These are phyloP conservation scores for Elaphurus davidianus DNA, from an alignment of 2,113 vertebrate genomes.

Conservation along the genomic window DNA sequence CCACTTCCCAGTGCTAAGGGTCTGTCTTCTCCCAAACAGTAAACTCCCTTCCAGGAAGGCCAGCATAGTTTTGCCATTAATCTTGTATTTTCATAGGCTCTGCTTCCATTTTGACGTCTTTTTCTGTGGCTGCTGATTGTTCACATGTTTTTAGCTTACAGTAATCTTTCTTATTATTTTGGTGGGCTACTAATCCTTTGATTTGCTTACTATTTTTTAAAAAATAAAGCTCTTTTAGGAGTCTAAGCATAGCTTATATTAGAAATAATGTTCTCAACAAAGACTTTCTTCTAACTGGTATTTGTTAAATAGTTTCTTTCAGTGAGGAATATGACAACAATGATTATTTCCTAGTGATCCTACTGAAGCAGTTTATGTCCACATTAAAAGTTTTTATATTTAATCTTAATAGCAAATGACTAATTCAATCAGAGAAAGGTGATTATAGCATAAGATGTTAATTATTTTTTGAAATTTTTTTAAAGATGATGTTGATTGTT, in stretches of 20 bases:
- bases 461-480: not conserved
- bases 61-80: not conserved
- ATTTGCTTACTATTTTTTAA: not conserved
- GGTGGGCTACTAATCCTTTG: not conserved
- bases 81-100: not conserved
- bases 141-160: not conserved
- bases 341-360: not conserved
- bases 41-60: not conserved
- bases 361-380: not conserved
- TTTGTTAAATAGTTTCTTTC: constrained; percentile 18
- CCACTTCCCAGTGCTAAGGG: not conserved
- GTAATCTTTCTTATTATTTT: not conserved
- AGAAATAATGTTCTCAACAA: constrained; percentile 9
- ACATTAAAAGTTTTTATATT: not conserved
- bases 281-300: not conserved
- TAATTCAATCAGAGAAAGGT: not conserved
- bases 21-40: not conserved
- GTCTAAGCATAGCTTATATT: not conserved
- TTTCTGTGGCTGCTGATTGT: not conserved
- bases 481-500: constrained; percentile 34
- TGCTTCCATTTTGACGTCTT: not conserved
- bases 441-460: not conserved
- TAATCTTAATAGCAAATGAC: constrained; percentile 8
- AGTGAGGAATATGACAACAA: not conserved
- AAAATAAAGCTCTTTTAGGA: constrained; percentile 10